A percentile compares a stretch with the other conserved stretches of the same genome.
These are phyloP conservation scores for Opisthograptis luteolata DNA, from an alignment of 2,888 invertebrate species.

Conservation along the genomic window DNA sequence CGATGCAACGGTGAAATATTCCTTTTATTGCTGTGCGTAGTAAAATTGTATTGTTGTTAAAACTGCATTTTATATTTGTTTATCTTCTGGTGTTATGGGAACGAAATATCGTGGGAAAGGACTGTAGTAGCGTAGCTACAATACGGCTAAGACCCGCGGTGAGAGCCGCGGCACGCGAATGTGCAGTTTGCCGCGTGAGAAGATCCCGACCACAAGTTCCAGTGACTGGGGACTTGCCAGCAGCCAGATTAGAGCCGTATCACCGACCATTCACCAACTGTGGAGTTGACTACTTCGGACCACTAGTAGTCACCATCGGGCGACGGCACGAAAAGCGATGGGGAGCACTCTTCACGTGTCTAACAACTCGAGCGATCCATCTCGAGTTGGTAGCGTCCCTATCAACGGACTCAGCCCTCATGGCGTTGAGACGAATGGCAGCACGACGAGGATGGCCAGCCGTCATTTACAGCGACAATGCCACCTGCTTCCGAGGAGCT, in stretches of 20 bases:
- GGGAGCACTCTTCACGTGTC: neutral
- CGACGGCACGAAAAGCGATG: constrained; percentile 10
- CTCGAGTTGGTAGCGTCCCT: constrained; percentile 1
- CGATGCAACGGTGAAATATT: no score
- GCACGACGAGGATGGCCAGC: neutral
- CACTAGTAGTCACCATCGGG: constrained; percentile 25
- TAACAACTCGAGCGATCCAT: neutral
- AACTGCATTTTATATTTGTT: no score
- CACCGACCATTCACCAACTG: constrained; percentile 21
- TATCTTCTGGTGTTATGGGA: no score
- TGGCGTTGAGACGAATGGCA: neutral
- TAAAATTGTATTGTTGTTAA: no score
- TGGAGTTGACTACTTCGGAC: constrained; percentile 32
- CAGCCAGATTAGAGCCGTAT: constrained; percentile 12
- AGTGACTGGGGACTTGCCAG: constrained; percentile 27
- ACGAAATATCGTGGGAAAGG: no score
- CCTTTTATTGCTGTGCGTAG: no score
- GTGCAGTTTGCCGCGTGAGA: constrained; percentile 25
- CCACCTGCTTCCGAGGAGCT: neutral
- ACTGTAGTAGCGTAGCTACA: no score
- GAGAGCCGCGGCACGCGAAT: constrained; percentile 11
- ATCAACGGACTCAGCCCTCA: neutral
- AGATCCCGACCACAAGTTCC: constrained; percentile 17
- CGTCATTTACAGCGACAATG: neutral
- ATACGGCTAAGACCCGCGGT: constrained; percentile 28